A percentile compares a stretch with the other conserved stretches of the same genome.
phyloP scores from a whole-genome alignment of 2,797 vertebrate species.

The Pseudochromis fuscus region DNA sequence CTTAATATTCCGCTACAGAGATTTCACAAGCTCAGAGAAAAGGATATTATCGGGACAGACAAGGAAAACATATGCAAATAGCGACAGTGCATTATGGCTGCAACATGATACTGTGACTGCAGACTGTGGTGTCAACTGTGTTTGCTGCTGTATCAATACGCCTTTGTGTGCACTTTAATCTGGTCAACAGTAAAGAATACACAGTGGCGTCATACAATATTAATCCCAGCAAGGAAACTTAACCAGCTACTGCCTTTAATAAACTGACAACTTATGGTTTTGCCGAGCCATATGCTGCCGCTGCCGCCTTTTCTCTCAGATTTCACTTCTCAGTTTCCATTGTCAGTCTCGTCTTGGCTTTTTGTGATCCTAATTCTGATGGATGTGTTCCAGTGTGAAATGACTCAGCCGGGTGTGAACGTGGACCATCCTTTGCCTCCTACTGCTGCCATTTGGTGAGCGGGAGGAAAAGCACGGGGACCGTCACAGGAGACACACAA shows the following conservation, averaged over 20 bases:
- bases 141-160: slow-evolving; percentile 64
- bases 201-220: slow-evolving; percentile 62
- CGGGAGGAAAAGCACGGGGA: slow-evolving; percentile 61
- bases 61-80: slow-evolving; percentile 50
- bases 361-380: slow-evolving; percentile 79
- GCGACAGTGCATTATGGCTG: slow-evolving; percentile 62
- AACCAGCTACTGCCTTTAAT: slow-evolving; percentile 72
- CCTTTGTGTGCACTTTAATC: slow-evolving; percentile 49
- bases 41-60: slow-evolving; percentile 27
- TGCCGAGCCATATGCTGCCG: slow-evolving; percentile 71
- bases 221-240: slow-evolving; percentile 61
- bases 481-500: slow-evolving; percentile 54
- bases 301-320: slow-evolving; percentile 68
- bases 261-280: slow-evolving; percentile 73
- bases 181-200: slow-evolving; percentile 60
- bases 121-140: slow-evolving; percentile 60
- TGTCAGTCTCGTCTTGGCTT: slow-evolving; percentile 75
- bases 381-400: slow-evolving; percentile 80
- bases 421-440: slow-evolving; percentile 71
- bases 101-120: slow-evolving; percentile 67
- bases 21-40: slow-evolving; percentile 23
- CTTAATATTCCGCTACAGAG: slow-evolving; percentile 17
- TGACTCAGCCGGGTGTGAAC: slow-evolving; percentile 76
- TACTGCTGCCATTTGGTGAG: slow-evolving; percentile 79
- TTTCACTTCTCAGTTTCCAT: slow-evolving; percentile 79